Evolutionary conservation across 2,797 vertebrate species (phyloP), one percentile per base, ranked within the genome.

Genomic region (Notamacropus eugenii): DNA sequence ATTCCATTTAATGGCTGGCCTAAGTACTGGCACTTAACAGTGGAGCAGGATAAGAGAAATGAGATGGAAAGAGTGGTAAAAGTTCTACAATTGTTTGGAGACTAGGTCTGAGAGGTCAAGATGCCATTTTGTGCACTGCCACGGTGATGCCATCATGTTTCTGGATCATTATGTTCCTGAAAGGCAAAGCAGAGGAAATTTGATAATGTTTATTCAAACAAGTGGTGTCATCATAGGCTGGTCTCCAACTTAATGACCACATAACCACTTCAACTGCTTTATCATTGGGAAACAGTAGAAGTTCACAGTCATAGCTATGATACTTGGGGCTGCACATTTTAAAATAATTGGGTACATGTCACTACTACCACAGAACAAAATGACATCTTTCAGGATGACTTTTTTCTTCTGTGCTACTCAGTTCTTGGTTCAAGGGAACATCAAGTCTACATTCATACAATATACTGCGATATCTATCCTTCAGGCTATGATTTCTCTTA

Each of bases 51-150:
- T 40, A 28, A 87, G 74, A 40, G 27, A 58, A 94, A 50, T 27
- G 74, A 50, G 40, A 87, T 91, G 29, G 46, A 31, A 62, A 82
- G 55, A 46, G 8, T 50, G 24, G 55, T n/a, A 0, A 0, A 0
- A 56, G 91, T 54, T 57, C 19, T 34, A 0, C 4, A 56, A 27
- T 4, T 57, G 57, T 90, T 50, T 31, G 87, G 24, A 74, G 74
- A 91, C 0, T 16, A 1, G 94, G 16, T 9, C 2, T 0, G 0
- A 31, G 52, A 31, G 14, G 67, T 99, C 99, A 99, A 22, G 99
- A 99, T 22, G 99, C 98, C 98, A 99, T 99, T 98, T 99, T 99
- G 98, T 99, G 99, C 96, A 99, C 99, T 2, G 99, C 99, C 50
- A 99, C 98, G 0, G 99, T 99, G 98, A 99, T 99, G 98, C 98